Evolutionary conservation across 1,140 invertebrate genomes (phyloP).

Genomic region (Drosophila seguyi): DNA sequence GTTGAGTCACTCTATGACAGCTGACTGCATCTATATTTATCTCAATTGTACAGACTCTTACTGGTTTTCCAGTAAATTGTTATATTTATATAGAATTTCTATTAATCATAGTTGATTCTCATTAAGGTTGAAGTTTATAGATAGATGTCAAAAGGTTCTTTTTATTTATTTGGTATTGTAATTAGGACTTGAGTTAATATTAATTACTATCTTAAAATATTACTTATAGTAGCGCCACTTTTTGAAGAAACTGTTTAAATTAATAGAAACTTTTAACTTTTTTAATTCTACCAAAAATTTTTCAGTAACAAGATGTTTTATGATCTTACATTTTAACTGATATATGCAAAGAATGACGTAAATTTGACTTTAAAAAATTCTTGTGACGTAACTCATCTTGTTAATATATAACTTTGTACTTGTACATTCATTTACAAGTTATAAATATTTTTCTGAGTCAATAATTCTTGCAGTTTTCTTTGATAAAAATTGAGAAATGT

Average conservation of each 20-base stretch:
- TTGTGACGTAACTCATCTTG: background rate
- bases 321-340: no score
- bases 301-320: no score
- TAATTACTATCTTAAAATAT: background rate
- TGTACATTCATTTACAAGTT: background rate
- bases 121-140: no score
- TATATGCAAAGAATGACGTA: no score
- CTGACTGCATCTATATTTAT: background rate
- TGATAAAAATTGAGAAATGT: background rate
- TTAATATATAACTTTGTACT: background rate
- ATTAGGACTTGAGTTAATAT: no score
- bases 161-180: background rate
- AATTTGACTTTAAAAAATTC: no score
- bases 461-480: no score
- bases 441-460: background rate
- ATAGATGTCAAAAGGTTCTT: background rate
- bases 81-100: background rate
- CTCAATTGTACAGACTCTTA: background rate
- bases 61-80: background rate
- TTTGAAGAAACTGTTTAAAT: background rate
- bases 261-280: no score
- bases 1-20: no score
- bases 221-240: no score
- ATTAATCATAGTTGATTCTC: background rate
- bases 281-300: no score